Base-by-base conservation (phyloP, 2,113 vertebrate species). In the Lontra canadensis region DNA sequence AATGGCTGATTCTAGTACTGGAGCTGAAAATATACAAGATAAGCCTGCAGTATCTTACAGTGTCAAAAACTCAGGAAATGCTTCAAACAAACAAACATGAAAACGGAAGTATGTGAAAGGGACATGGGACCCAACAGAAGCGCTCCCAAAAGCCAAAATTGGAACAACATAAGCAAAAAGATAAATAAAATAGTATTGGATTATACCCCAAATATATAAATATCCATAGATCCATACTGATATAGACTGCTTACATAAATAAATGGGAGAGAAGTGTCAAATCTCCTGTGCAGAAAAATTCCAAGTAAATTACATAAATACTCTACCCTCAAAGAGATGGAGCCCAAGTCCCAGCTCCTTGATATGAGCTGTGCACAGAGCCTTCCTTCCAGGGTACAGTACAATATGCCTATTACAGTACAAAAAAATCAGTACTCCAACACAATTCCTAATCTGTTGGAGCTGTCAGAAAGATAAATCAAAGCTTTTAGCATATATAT, bases 381-480 rank as follows among this genome's bases (percentile, higher is more conserved):
- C 92, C 79, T 73, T 90, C 31, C 61, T 89, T 88, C 61, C 49
- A 71, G n/a, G 23, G 80, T 36, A 52, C 44, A n/a, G 29, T 26
- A 88, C 12, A 21, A 79, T 82, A 18, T 82, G 79, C 26, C 63
- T 80, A 63, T 31, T 83, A 15, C 84, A 73, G 59, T 83, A 81
- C n/a, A 87, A 69, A 44, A 84, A 89, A 34, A 18, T 92, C 17
- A 80, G 7, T 42, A 61, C 52, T 69, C 61, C 39, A 88, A 82
- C 71, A 88, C 47, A 95, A 92, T 94, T 97, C 49, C 85, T 92
- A 88, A 94, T 88, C 88, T 92, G 74, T 93, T 34, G 86, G 69
- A 81, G 31, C 25, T 78, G 36, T 67, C n/a, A 47, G 86, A 65
- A 81, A 93, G 23, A 92, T 49, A 92, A 79, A 90, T 69, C 74